Percentiles rank a stretch among this genome's conserved stretches.
These are phyloP conservation scores for Malthinus flaveolus DNA, from an alignment of 2,888 invertebrate species.

Conservation along the genomic window DNA sequence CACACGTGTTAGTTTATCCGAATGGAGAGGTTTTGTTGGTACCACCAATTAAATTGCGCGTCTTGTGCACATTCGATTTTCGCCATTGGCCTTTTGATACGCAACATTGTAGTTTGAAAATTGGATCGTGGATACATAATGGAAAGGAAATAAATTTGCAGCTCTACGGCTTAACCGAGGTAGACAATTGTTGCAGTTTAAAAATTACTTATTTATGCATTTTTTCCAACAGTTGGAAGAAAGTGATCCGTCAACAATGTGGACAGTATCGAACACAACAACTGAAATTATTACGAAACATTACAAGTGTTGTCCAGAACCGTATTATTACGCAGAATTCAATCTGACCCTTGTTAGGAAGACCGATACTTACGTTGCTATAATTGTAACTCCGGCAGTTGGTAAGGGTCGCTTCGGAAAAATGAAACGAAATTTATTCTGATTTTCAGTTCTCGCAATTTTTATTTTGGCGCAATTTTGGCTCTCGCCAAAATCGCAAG, in stretches of 20 bases:
- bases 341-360: slow-evolving; percentile 58
- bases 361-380: slow-evolving; percentile 63
- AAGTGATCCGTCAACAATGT: background rate
- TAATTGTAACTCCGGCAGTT: slow-evolving; percentile 65
- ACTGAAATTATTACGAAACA: background rate
- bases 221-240: background rate
- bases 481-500: slow-evolving; percentile 67
- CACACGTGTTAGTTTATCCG: slow-evolving; percentile 56
- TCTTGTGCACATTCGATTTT: slow-evolving; percentile 69
- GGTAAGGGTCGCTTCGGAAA: slow-evolving; percentile 46
- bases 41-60: slow-evolving; percentile 68
- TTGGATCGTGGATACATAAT: slow-evolving; percentile 74
- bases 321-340: slow-evolving; percentile 59
- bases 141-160: slow-evolving; percentile 62
- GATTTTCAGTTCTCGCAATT: slow-evolving; percentile 59
- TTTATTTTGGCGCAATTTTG: slow-evolving; percentile 66
- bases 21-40: slow-evolving; percentile 66
- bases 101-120: slow-evolving; percentile 67
- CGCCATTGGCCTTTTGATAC: slow-evolving; percentile 75
- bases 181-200: background rate
- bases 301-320: slow-evolving; percentile 57
- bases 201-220: background rate
- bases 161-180: background rate
- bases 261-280: background rate
- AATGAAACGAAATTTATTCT: background rate